phyloP scores from a whole-genome alignment of 2,113 vertebrate species.

The zebrafish (Danio rerio) region DNA sequence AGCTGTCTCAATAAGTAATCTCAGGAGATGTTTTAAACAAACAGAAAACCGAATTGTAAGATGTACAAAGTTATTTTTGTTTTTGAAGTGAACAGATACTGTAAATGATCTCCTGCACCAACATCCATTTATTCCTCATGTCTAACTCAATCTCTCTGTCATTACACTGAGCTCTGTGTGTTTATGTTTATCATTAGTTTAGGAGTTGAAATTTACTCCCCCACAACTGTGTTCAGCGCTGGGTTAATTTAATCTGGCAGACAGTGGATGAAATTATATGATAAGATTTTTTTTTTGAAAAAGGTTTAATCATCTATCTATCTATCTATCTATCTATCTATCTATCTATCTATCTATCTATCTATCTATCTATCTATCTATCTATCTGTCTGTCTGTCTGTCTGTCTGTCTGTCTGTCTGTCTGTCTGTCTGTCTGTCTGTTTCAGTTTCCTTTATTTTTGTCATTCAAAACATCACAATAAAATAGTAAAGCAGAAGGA shows the following conservation, averaged over 20 bases:
- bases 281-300: constrained; percentile 46
- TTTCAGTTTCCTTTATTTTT: no score
- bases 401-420: no score
- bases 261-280: constrained; percentile 29
- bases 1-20: no score
- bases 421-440: no score
- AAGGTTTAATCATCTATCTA: no score
- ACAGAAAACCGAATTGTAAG: not conserved
- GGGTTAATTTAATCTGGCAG: constrained; percentile 52
- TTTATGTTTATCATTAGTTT: constrained; percentile 16
- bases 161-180: not conserved
- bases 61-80: no score
- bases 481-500: no score
- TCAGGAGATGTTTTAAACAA: not conserved
- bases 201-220: constrained; percentile 35
- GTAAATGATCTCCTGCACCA: not conserved
- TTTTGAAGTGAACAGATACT: not conserved
- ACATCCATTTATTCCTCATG: constrained; percentile 1
- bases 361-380: no score
- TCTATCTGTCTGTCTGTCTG: no score
- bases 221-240: constrained; percentile 52
- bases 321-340: no score
- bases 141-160: constrained; percentile 11
- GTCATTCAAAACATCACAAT: no score
- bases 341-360: no score